Evolutionary conservation across 23 tunicate species (phyloP).

Genomic region (Ciona savignyi): DNA sequence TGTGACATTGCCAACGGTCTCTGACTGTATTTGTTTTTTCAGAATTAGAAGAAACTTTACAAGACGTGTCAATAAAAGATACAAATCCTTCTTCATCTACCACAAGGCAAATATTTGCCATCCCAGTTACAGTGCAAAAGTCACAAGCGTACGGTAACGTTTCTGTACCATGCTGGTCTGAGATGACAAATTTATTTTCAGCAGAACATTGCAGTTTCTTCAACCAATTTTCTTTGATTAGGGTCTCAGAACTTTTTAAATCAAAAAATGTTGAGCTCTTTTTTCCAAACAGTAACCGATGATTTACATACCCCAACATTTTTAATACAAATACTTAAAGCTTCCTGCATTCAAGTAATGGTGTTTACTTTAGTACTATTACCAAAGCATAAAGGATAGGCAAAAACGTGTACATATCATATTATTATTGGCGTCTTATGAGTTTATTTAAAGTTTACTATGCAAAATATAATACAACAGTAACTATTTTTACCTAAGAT

Average conservation of each 20-base stretch:
- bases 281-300: neutral
- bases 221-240: neutral
- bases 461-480: too few species aligned
- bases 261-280: neutral
- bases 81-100: conserved; percentile 80
- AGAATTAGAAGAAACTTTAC: neutral
- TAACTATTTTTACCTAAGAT: too few species aligned
- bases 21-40: neutral
- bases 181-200: neutral
- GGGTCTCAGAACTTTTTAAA: neutral
- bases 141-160: conserved; percentile 65
- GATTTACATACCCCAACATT: neutral
- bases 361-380: too few species aligned
- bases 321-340: too few species aligned
- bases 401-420: too few species aligned
- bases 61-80: conserved; percentile 30
- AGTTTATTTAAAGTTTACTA: too few species aligned
- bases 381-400: too few species aligned
- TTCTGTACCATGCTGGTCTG: neutral
- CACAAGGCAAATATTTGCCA: conserved; percentile 22
- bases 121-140: conserved; percentile 31
- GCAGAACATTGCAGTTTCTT: neutral
- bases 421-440: too few species aligned
- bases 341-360: too few species aligned
- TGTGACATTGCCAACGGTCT: conserved; percentile 31